These are phyloP conservation scores for Salmo trutta DNA, from an alignment of 2,797 vertebrate genomes.

Conservation along the genomic window DNA sequence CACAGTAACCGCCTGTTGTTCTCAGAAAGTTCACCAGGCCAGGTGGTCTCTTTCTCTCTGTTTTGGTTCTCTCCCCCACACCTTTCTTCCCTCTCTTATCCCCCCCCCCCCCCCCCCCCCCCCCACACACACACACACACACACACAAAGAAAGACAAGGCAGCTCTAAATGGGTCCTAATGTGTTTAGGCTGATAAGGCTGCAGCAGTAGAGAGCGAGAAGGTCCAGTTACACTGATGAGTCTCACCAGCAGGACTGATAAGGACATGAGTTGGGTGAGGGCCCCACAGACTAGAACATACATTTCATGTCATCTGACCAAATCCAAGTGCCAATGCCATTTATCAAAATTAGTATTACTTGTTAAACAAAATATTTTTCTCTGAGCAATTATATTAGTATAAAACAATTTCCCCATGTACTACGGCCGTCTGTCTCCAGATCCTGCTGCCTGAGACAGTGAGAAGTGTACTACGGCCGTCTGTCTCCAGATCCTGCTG, in stretches of 20 bases:
- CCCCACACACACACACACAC: neutral
- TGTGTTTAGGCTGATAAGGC: neutral
- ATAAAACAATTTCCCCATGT: no score
- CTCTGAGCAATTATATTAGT: no score
- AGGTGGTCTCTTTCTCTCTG: neutral
- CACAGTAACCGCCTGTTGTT: neutral
- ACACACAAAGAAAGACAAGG: constrained; percentile 7
- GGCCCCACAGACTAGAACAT: no score
- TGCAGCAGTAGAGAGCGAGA: neutral
- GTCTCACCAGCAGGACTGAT: neutral
- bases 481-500: no score
- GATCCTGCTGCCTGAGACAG: no score
- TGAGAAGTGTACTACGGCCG: no score
- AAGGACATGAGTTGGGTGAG: neutral
- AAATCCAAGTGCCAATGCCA: no score
- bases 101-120: no score
- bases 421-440: no score
- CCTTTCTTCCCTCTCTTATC: neutral
- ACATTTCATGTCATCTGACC: no score
- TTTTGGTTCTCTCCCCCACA: neutral
- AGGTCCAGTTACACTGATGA: neutral
- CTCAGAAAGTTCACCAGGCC: neutral
- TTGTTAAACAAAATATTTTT: no score
- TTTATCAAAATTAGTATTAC: no score
- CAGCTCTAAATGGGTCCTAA: constrained; percentile 27